These are phyloP conservation scores for Zoroaster sp. DNA, from an alignment of 53 echinoderm and acorn worm genomes.

Conservation along the genomic window DNA sequence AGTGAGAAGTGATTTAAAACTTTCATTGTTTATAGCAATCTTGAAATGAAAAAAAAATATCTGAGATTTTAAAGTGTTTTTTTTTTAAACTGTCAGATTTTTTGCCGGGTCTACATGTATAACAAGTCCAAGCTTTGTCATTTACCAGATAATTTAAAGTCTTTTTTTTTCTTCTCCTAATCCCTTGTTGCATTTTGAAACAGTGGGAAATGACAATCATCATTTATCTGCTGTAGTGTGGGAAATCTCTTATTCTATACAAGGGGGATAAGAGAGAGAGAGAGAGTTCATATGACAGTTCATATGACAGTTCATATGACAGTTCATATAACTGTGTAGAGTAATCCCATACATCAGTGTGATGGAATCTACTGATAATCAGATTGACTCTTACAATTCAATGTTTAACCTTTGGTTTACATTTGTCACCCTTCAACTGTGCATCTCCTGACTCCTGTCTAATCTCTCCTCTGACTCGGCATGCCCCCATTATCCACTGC, in stretches of 20 bases:
- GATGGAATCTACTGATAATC: constrained; percentile 33
- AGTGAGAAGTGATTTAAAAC: too few species aligned
- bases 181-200: not conserved
- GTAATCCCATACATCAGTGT: constrained; percentile 16
- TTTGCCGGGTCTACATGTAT: not conserved
- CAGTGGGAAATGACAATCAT: not conserved
- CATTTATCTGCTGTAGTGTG: not conserved
- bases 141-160: not conserved
- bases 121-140: not conserved
- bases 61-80: too few species aligned
- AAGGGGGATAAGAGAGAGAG: not conserved
- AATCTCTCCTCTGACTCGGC: not conserved
- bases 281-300: too few species aligned
- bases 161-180: not conserved
- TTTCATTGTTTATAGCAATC: too few species aligned
- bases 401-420: constrained; percentile 49
- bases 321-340: constrained; percentile 16
- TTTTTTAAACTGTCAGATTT: not conserved
- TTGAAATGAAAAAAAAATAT: too few species aligned
- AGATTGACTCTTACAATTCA: constrained; percentile 43
- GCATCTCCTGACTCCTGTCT: not conserved
- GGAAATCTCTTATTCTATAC: not conserved
- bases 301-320: not conserved
- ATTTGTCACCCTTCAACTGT: constrained; percentile 10
- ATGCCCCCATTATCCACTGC: not conserved